Evolutionary conservation across 2,113 vertebrate genomes (phyloP).

Genomic region (Oceanodroma tethys): DNA sequence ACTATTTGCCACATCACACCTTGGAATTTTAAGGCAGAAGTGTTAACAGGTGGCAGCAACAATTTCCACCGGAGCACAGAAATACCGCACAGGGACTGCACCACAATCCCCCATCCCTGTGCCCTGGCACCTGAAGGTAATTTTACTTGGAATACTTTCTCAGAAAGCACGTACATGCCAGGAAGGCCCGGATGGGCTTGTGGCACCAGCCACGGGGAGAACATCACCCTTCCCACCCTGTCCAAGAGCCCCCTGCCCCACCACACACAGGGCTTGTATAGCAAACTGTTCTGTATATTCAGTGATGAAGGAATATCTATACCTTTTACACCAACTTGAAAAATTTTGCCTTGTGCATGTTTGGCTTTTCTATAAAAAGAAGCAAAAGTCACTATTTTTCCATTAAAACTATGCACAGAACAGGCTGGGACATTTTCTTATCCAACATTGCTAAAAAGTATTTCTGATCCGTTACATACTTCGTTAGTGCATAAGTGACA

Average conservation of each 20-base stretch:
- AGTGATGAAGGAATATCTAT: neutral
- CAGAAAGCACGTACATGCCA: fast-evolving
- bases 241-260: neutral
- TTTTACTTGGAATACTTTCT: neutral
- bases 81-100: neutral
- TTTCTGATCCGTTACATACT: neutral
- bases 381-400: neutral
- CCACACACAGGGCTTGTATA: neutral
- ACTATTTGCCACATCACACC: neutral
- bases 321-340: neutral
- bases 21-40: neutral
- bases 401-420: neutral
- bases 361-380: neutral
- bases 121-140: too few species aligned
- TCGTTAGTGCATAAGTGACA: neutral
- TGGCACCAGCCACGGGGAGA: neutral
- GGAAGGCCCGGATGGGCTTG: fast-evolving
- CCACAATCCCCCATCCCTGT: fast-evolving
- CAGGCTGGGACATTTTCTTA: neutral
- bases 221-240: neutral
- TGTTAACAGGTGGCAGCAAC: neutral
- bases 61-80: neutral
- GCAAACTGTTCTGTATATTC: neutral
- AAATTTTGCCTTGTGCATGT: fast-evolving
- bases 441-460: neutral